Evolutionary conservation across 1,140 invertebrate species (phyloP), one percentile per base, ranked within the genome.

Genomic region (Drosophila orosa): DNA sequence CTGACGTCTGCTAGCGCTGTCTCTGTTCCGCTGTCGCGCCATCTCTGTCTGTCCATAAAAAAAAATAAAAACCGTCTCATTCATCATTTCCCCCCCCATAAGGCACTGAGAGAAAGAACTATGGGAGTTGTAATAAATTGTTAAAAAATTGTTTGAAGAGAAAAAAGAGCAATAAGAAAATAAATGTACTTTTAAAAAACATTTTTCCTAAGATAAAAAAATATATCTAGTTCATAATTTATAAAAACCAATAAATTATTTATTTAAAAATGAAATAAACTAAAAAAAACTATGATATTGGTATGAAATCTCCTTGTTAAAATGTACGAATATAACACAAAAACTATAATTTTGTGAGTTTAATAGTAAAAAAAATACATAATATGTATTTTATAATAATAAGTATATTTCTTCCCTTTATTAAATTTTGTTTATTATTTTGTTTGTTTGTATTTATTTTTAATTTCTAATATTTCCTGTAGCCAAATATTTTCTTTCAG

Each of bases 1-100:
- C 72, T 83, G 79, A 86, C 82, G 82, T 86, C 82, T 86, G 83
- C 83, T 47, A 25, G 47, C 19, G 19, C 67, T 37, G 60, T 33
- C 45, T 57, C 54, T 52, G 58, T 24, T 24, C 31, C 24, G 24
- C 29, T 24, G 50, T 55, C 44, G 42, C 35, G 63, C 63, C 42
- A 22, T 65, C 65, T 52, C 65, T 54, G 60, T 66, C 17, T 48
- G 44, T 29, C 65, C 35, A 47, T 22, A 37, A 47, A 31, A 40
- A 45, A 15, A 44, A 44, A 47, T 25, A 29, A 47, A 31, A 33
- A n/a, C 22, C 31, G 25, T 15, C 65, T 69, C 83, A 86, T 86
- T 86, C 83, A 87, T 86, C 83, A 87, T 82, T 75, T 80, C 40
- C 45, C 45, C 47, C 37, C 22, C 47, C 37, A 17, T 6, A 52